These are phyloP conservation scores for Sternotherus odoratus DNA, from an alignment of 2,797 vertebrate species.

Conservation along the genomic window DNA sequence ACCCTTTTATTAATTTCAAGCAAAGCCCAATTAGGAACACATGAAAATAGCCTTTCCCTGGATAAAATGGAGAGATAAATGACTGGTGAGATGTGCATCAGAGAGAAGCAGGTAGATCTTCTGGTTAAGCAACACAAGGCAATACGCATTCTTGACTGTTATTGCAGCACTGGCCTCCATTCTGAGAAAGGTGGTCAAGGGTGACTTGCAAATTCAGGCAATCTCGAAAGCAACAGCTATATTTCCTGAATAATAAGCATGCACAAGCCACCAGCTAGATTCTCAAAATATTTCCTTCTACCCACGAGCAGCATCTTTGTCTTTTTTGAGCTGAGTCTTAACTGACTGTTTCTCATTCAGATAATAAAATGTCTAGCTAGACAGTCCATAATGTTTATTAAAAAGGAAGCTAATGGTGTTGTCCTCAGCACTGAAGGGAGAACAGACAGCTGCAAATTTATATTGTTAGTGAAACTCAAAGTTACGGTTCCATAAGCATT, in stretches of 20 bases:
- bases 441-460: not conserved
- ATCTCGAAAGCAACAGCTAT: not conserved
- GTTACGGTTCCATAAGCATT: not conserved
- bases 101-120: not conserved
- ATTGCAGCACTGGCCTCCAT: not conserved
- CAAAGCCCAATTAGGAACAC: not conserved
- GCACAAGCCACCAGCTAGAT: not conserved
- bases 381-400: not conserved
- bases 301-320: not conserved
- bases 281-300: not conserved
- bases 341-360: not conserved
- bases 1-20: not conserved
- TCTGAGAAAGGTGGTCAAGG: not conserved
- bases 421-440: not conserved
- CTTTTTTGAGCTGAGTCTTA: not conserved
- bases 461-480: not conserved
- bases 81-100: not conserved
- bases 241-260: not conserved
- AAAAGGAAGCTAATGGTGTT: not conserved
- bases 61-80: not conserved
- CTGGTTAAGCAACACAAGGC: not conserved
- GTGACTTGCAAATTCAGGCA: not conserved
- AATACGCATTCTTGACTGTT: not conserved
- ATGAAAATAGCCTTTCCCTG: not conserved
- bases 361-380: not conserved